Evolutionary conservation across 2,113 vertebrate genomes (phyloP).

Genomic region (Psammodynastes pulverulentus): DNA sequence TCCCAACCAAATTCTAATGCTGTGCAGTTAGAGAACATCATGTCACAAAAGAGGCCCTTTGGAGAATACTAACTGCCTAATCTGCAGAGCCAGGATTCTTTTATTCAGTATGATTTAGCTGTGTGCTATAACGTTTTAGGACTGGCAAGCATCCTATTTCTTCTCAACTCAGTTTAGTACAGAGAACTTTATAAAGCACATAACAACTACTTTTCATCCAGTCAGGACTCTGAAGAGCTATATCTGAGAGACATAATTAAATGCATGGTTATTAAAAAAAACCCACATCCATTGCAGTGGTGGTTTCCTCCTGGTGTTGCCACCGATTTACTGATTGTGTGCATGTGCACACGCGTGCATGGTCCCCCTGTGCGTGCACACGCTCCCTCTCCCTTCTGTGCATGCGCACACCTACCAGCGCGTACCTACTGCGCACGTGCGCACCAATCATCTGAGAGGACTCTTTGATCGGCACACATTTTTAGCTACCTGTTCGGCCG

Average conservation of each 20-base stretch:
- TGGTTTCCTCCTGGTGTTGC: too few species aligned
- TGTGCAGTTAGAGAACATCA: constrained; percentile 1
- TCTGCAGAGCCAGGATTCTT: background rate
- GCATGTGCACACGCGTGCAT: too few species aligned
- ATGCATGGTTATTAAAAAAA: accelerated
- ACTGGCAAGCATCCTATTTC: background rate
- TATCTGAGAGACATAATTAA: background rate
- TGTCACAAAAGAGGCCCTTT: background rate
- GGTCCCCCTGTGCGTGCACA: too few species aligned
- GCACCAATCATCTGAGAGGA: too few species aligned
- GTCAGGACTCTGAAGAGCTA: background rate
- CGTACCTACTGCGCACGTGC: too few species aligned
- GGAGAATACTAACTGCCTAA: background rate
- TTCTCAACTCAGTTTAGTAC: background rate
- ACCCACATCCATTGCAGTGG: background rate
- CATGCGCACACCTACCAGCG: too few species aligned
- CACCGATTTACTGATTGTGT: too few species aligned
- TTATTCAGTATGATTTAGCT: background rate
- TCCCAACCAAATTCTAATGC: constrained; percentile 42
- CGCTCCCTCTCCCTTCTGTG: too few species aligned
- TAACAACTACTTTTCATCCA: background rate
- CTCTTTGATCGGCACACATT: too few species aligned
- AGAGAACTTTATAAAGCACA: accelerated
- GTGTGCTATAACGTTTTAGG: background rate
- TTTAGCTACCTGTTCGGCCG: too few species aligned